A percentile compares a stretch with the other conserved stretches of the same genome.
Conservation (phyloP, 2,113 vertebrate genomes). For the Hystrix brachyura region DNA sequence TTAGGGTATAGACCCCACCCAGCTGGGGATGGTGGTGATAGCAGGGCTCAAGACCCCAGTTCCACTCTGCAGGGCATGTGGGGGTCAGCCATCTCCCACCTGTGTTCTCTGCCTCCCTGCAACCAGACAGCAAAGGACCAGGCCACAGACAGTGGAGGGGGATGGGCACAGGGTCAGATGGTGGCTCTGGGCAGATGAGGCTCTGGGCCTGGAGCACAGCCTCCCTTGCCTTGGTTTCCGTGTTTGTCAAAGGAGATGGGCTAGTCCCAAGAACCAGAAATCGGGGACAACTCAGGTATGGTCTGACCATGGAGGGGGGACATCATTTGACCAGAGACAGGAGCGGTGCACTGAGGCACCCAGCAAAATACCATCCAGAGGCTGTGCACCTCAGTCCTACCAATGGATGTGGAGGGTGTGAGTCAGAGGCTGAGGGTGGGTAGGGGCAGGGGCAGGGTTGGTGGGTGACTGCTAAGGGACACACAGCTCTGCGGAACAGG, state of each 20-base stretch:
- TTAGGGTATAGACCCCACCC: not conserved
- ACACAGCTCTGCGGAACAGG: not conserved
- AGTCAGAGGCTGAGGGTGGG: not conserved
- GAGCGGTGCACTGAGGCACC: not conserved
- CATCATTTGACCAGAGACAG: not conserved
- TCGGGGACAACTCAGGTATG: not conserved
- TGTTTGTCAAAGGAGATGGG: not conserved
- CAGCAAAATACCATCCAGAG: not conserved
- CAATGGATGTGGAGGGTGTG: not conserved
- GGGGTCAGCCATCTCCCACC: not conserved
- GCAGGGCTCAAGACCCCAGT: not conserved
- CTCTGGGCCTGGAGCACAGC: not conserved
- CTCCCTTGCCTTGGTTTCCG: not conserved
- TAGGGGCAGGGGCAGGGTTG: not conserved
- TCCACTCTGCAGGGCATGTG: not conserved
- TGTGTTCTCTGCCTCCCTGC: not conserved
- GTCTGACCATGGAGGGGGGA: not conserved
- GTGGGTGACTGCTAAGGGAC: not conserved
- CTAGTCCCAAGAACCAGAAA: not conserved
- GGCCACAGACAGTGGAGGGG: not conserved
- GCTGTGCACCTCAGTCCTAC: not conserved
- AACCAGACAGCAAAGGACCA: not conserved
- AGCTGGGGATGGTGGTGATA: not conserved
- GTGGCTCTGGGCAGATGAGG: not conserved
- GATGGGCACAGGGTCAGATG: not conserved